Percentiles rank a stretch among this genome's conserved stretches.
Conservation (phyloP, 2,888 invertebrate species). For the Eupithecia subumbrata region DNA sequence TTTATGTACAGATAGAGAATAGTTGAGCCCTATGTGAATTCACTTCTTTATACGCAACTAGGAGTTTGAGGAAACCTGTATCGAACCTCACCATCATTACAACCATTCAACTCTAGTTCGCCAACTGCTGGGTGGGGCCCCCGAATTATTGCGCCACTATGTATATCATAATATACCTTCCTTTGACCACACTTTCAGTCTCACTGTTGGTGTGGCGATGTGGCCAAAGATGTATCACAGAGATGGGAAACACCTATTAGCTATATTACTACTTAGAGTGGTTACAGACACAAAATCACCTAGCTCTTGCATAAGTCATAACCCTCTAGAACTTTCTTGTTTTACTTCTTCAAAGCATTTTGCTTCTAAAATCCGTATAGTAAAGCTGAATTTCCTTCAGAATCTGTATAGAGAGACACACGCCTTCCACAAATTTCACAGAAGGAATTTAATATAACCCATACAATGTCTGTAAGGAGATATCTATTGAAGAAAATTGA, state of each 20-base stretch:
- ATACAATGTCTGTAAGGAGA: constrained; percentile 28
- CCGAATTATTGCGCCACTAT: neutral
- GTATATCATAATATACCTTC: neutral
- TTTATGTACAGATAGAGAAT: constrained; percentile 25
- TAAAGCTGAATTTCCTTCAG: constrained; percentile 8
- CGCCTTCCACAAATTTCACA: neutral
- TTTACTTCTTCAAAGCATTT: neutral
- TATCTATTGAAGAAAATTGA: constrained; percentile 32
- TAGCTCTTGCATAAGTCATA: neutral
- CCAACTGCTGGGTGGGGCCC: neutral
- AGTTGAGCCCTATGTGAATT: neutral
- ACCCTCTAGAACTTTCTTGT: neutral
- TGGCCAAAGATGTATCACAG: neutral
- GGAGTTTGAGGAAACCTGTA: neutral
- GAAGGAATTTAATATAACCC: constrained; percentile 34
- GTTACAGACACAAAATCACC: too few relatives aligned
- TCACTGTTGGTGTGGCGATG: neutral
- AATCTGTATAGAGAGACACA: constrained; percentile 10
- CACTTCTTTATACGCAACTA: neutral
- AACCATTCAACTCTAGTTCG: neutral
- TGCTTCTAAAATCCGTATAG: neutral
- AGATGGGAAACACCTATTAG: neutral
- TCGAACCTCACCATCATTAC: neutral
- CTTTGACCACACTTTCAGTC: neutral
- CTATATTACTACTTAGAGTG: too few relatives aligned